Percentiles rank a stretch among this genome's conserved stretches.
These are phyloP conservation scores for Chaenogobius annularis DNA, from an alignment of 2,113 vertebrate genomes.

Conservation along the genomic window DNA sequence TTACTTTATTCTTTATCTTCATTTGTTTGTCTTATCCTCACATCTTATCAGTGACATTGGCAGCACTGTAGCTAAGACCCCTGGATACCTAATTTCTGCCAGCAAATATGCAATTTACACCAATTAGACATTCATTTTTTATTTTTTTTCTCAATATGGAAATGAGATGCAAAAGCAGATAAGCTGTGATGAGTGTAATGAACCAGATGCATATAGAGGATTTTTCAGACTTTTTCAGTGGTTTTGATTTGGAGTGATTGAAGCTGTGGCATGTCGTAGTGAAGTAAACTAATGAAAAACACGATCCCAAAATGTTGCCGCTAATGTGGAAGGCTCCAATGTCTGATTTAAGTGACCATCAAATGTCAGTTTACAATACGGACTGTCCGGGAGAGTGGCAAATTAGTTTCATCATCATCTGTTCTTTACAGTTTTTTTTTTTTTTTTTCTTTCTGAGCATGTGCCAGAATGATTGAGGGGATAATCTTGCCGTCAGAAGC, in stretches of 20 bases:
- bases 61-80: constrained; percentile 42
- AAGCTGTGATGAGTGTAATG: constrained; percentile 61
- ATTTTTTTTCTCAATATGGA: constrained; percentile 63
- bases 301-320: constrained; percentile 30
- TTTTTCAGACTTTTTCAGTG: constrained; percentile 52
- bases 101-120: constrained; percentile 37
- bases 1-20: not conserved
- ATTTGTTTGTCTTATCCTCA: constrained; percentile 1
- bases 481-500: constrained; percentile 7
- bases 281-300: constrained; percentile 44
- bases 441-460: constrained; percentile 39
- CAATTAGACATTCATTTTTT: constrained; percentile 66
- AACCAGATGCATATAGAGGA: constrained; percentile 65
- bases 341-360: constrained; percentile 59
- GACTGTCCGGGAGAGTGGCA: constrained; percentile 28
- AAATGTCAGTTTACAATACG: constrained; percentile 43
- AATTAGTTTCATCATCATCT: constrained; percentile 48
- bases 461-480: constrained; percentile 50
- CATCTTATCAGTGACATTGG: constrained; percentile 18
- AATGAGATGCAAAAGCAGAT: constrained; percentile 21
- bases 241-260: constrained; percentile 68
- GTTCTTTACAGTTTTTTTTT: not conserved
- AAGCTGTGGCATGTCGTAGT: constrained; percentile 52
- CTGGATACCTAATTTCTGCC: constrained; percentile 28
- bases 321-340: constrained; percentile 33